Evolutionary conservation across 1,140 invertebrate species (phyloP).

Genomic region (Drosophila triauraria): DNA sequence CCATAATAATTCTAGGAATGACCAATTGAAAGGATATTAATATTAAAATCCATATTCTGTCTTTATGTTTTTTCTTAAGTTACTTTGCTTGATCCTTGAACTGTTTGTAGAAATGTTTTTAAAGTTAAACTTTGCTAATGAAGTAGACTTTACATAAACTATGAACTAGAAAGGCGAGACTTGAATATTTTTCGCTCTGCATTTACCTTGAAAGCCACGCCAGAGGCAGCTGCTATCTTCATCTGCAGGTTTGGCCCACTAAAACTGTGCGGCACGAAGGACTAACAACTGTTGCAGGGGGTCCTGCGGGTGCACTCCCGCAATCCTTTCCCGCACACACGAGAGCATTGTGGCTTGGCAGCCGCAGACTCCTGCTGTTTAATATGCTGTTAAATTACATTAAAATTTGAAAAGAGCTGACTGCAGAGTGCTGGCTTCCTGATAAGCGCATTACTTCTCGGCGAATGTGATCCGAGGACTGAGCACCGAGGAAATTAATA

Average conservation of each 20-base stretch:
- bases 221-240: slow-evolving; percentile 38
- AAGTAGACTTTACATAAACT: too few relatives aligned
- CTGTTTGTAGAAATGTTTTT: too few relatives aligned
- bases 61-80: too few relatives aligned
- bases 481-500: slow-evolving; percentile 5
- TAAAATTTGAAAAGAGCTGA: slow-evolving; percentile 71
- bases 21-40: too few relatives aligned
- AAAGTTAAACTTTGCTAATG: too few relatives aligned
- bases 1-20: too few relatives aligned
- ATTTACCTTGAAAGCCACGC: slow-evolving; percentile 28
- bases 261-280: slow-evolving; percentile 50
- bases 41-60: too few relatives aligned
- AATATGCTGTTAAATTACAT: slow-evolving; percentile 82
- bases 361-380: slow-evolving; percentile 71
- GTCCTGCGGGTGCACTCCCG: too few relatives aligned
- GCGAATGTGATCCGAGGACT: slow-evolving; percentile 11
- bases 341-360: slow-evolving; percentile 22
- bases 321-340: slow-evolving; percentile 2
- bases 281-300: slow-evolving; percentile 74
- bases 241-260: slow-evolving; percentile 35
- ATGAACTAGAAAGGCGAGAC: too few relatives aligned
- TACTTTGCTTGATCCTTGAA: too few relatives aligned
- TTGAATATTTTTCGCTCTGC: slow-evolving; percentile 31
- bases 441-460: slow-evolving; percentile 68
- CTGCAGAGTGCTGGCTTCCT: slow-evolving; percentile 39